Conservation (phyloP, 1,140 invertebrate genomes). For the Drosophila carrolli region DNA sequence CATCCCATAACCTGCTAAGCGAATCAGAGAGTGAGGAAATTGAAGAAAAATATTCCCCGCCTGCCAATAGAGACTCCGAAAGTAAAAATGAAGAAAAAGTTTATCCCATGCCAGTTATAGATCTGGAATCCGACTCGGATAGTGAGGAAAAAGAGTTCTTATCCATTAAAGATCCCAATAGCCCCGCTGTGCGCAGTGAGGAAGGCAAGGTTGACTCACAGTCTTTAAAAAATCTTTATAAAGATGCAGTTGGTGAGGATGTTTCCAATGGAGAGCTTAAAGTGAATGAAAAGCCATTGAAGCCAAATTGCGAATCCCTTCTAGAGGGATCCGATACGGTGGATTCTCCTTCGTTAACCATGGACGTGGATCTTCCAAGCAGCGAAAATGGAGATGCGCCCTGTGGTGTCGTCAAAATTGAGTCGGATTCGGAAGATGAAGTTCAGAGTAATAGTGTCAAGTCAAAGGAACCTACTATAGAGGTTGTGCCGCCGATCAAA, state of each 20-base stretch:
- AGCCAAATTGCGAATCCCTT: background rate
- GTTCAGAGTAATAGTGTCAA: background rate
- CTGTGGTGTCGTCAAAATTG: conserved; percentile 42
- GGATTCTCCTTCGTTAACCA: conserved; percentile 41
- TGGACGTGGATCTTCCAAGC: conserved; percentile 39
- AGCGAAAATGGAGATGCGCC: conserved; percentile 1
- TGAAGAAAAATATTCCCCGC: background rate
- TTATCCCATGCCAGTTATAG: conserved; percentile 5
- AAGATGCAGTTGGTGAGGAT: background rate
- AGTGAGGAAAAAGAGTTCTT: conserved; percentile 15
- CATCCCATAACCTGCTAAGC: too few species aligned
- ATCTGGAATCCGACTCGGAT: conserved; percentile 21
- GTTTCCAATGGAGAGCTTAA: background rate
- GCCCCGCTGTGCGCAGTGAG: conserved; percentile 4
- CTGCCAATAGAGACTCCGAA: background rate
- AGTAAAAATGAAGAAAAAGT: conserved; percentile 2
- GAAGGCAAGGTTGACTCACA: background rate
- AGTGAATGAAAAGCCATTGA: background rate
- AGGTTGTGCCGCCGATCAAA: conserved; percentile 26
- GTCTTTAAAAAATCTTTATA: background rate
- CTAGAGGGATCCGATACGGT: conserved; percentile 23
- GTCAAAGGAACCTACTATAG: background rate
- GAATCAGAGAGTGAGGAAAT: background rate
- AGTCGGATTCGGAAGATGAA: conserved; percentile 51
- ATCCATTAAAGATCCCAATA: conserved; percentile 18